phyloP scores from a whole-genome alignment of 2,888 invertebrate genomes.

The Caenorhabditis zanzibari region DNA sequence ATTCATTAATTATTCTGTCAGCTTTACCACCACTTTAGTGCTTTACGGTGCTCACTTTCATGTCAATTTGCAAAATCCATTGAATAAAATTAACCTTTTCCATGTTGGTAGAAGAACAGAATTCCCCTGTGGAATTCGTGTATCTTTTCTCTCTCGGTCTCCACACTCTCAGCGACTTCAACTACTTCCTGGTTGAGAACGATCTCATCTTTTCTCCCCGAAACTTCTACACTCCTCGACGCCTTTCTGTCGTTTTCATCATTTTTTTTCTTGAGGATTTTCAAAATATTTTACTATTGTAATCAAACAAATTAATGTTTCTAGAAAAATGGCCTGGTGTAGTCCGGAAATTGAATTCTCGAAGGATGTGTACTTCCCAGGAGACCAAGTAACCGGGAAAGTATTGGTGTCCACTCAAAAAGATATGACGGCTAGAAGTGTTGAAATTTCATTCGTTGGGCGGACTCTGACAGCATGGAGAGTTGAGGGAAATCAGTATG shows the following conservation, averaged over 20 bases:
- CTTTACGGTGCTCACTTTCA: constrained; percentile 18
- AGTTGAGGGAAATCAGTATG: not conserved
- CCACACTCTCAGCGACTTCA: not conserved
- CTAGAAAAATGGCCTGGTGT: not conserved
- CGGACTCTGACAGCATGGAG: constrained; percentile 33
- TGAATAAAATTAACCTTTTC: not conserved
- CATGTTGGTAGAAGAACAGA: too few species aligned
- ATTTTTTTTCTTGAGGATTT: not conserved
- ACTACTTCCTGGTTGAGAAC: not conserved
- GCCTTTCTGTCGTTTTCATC: not conserved
- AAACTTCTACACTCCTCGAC: too few species aligned
- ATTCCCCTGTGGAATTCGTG: not conserved
- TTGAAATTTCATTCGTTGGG: constrained; percentile 42
- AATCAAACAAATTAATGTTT: too few species aligned
- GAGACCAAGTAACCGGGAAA: constrained; percentile 47
- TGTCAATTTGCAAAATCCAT: not conserved
- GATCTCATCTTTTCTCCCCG: constrained; percentile 2
- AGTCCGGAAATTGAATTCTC: constrained; percentile 34
- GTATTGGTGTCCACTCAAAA: constrained; percentile 11
- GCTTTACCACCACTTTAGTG: constrained; percentile 11
- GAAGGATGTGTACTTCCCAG: constrained; percentile 34
- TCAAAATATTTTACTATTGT: too few species aligned
- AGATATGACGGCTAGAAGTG: constrained; percentile 37
- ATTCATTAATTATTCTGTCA: constrained; percentile 18
- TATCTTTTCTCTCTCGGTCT: not conserved